Evolutionary conservation across 37 sponge, comb jelly and placozoan species (phyloP).

Genomic region (Ianthella basta): DNA sequence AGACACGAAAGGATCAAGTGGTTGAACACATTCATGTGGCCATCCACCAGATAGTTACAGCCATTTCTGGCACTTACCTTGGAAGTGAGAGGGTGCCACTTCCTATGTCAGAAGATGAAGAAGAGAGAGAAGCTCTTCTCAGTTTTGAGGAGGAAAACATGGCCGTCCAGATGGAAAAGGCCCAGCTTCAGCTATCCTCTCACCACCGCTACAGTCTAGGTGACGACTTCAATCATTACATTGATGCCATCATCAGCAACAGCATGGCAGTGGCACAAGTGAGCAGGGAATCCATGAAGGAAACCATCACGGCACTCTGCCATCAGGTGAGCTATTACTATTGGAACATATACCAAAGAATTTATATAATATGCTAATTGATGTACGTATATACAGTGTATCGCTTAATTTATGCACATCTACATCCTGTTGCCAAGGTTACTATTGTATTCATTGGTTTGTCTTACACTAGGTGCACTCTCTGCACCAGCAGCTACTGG

Average conservation of each 20-base stretch:
- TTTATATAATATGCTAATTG: background rate
- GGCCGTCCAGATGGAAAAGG: slow-evolving; percentile 47
- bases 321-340: slow-evolving; percentile 49
- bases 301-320: slow-evolving; percentile 52
- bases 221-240: slow-evolving; percentile 65
- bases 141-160: slow-evolving; percentile 42
- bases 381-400: background rate
- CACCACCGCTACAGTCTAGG: slow-evolving; percentile 45
- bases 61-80: slow-evolving; percentile 23
- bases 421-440: no score
- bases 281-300: slow-evolving; percentile 57
- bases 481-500: slow-evolving; percentile 4
- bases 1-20: slow-evolving; percentile 32
- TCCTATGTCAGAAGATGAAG: background rate
- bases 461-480: background rate
- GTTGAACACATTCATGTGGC: slow-evolving; percentile 27
- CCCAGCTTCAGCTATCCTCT: slow-evolving; percentile 14
- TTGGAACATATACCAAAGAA: background rate
- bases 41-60: slow-evolving; percentile 39
- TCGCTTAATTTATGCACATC: no score
- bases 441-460: no score
- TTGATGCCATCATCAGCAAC: slow-evolving; percentile 71
- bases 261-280: slow-evolving; percentile 79
- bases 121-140: slow-evolving; percentile 16
- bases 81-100: slow-evolving; percentile 10